Percentiles rank a stretch among this genome's conserved stretches.
Conservation (phyloP, 2,888 invertebrate genomes). For the Heliconius sara region DNA sequence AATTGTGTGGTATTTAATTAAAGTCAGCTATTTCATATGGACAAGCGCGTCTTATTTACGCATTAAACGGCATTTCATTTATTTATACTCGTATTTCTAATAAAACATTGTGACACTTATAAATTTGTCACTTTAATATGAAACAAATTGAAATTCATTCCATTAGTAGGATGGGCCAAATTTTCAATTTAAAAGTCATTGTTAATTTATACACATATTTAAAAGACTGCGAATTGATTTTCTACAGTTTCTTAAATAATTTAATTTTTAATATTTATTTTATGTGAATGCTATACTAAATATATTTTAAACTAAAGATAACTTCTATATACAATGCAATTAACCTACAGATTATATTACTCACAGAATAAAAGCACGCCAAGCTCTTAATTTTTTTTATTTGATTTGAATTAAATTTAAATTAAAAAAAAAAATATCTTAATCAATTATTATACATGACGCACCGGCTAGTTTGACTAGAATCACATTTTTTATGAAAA, state of each 20-base stretch:
- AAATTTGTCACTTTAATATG: background rate
- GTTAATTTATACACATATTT: too few relatives aligned
- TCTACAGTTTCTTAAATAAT: too few relatives aligned
- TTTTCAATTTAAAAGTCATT: background rate
- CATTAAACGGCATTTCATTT: too few relatives aligned
- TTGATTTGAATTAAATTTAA: background rate
- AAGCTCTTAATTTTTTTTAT: background rate
- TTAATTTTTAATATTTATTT: background rate
- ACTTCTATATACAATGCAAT: background rate
- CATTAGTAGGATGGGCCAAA: background rate
- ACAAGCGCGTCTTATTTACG: too few relatives aligned
- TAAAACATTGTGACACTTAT: too few relatives aligned
- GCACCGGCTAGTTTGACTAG: slow-evolving; percentile 13
- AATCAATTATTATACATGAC: background rate
- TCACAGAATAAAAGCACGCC: background rate
- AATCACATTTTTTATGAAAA: slow-evolving; percentile 1
- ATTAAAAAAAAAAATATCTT: background rate
- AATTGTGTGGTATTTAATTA: too few relatives aligned
- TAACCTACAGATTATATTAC: background rate
- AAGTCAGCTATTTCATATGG: too few relatives aligned
- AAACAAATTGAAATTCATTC: background rate
- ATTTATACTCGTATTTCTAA: too few relatives aligned
- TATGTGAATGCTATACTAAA: background rate
- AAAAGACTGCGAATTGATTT: too few relatives aligned
- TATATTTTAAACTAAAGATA: background rate